phyloP scores from a whole-genome alignment of 2,888 invertebrate genomes.

The Ectemnius cavifrons region DNA sequence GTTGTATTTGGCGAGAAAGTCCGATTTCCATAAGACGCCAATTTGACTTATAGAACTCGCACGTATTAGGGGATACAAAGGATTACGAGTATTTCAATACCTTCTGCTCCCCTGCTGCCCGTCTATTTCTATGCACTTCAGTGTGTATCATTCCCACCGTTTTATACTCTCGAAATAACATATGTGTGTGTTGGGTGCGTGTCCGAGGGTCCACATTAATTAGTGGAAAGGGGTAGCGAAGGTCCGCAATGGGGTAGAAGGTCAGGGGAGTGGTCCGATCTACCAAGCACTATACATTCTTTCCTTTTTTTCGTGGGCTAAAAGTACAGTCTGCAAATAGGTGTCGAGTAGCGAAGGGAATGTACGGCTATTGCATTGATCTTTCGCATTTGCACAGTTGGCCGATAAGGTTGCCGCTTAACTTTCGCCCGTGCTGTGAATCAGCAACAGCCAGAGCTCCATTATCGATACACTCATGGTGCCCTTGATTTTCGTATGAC shows the following conservation, averaged over 20 bases:
- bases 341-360: not conserved
- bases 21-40: not conserved
- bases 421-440: not conserved
- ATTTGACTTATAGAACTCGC: too few species aligned
- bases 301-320: not conserved
- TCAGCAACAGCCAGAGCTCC: not conserved
- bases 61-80: too few species aligned
- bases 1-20: not conserved
- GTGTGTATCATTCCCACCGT: not conserved
- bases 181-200: not conserved
- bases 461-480: constrained; percentile 1
- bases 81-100: too few species aligned
- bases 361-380: constrained; percentile 11
- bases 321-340: constrained; percentile 3
- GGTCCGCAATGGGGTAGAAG: not conserved
- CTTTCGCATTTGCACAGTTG: constrained; percentile 13
- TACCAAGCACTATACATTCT: not conserved
- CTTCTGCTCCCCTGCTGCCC: too few species aligned
- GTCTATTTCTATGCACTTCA: not conserved
- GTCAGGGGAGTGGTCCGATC: not conserved
- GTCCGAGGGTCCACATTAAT: not conserved
- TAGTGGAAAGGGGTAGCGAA: not conserved
- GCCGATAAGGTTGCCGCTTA: constrained; percentile 4
- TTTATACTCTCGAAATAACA: not conserved
- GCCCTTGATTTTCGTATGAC: constrained; percentile 6